Conservation (phyloP, 2,113 vertebrate genomes). For the Aegithalos caudatus region DNA sequence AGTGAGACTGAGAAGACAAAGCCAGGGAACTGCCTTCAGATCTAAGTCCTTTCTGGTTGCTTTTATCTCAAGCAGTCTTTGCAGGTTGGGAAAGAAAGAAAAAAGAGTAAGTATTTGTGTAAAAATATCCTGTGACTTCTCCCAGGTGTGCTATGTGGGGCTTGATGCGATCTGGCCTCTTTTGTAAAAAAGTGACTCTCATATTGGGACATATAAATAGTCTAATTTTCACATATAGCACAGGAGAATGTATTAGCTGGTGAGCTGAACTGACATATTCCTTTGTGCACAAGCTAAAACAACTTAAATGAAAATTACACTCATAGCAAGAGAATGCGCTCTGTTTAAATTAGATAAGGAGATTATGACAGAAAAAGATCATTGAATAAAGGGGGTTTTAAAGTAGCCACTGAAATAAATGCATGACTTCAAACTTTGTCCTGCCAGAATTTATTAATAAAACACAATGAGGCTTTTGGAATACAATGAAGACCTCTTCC, state of each 20-base stretch:
- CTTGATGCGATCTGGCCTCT: not conserved
- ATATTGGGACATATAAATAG: not conserved
- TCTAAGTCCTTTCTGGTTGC: not conserved
- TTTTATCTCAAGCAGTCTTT: not conserved
- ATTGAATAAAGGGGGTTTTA: conserved; percentile 12
- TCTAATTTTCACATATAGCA: not conserved
- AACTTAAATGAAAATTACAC: conserved; percentile 42
- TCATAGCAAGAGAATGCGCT: not conserved
- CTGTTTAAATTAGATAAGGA: conserved; percentile 46
- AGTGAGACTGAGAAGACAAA: not conserved
- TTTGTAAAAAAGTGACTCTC: not conserved
- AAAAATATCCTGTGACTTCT: not conserved
- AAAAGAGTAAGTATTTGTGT: not conserved
- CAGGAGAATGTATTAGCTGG: not conserved
- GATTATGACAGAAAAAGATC: conserved; percentile 25
- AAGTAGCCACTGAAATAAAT: conserved; percentile 36
- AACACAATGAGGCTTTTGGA: conserved; percentile 13
- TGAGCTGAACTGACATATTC: not conserved
- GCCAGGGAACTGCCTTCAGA: not conserved
- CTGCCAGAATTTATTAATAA: conserved; percentile 37
- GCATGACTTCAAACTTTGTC: conserved; percentile 39
- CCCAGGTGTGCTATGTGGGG: not conserved
- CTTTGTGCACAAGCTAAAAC: not conserved
- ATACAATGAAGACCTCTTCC: conserved; percentile 9
- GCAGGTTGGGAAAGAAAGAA: not conserved